Base-by-base conservation (phyloP, 2,113 vertebrate species). In the Protomyctophum bolini region DNA sequence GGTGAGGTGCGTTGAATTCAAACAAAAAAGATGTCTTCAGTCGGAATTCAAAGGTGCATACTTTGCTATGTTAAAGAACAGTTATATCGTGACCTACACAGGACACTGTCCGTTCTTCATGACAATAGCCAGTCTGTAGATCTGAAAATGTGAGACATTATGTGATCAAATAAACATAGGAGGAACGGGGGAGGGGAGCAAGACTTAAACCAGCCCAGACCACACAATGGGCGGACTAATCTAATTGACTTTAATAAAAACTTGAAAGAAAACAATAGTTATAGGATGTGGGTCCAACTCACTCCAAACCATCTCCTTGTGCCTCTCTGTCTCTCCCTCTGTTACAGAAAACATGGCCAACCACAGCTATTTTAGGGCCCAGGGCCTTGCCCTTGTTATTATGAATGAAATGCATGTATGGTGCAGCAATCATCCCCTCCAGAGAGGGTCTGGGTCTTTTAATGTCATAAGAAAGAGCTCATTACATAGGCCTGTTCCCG, bases 391-490 rank as follows among this genome's bases (percentile, higher is more conserved):
- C 63, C 79, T 75, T 83, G 81, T 81, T 68, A 76, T 83, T 68
- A 76, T 83, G 78, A 84, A 80, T 80, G 76, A 82, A 72, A 85
- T 46, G 68, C 68, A 82, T 87, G 80, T 67, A 84, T 84, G 78
- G 82, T 82, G 87, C 81, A 83, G 91, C 76, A 81, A 87, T 89
- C 77, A 87, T 74, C 73, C 75, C 69, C 63, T 73, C 14, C 69
- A 41, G 60, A 52, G 63, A 73, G 49, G 50, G 74, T 51, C 63
- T 51, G 75, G 63, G 58, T 70, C 51, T 86, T 81, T 86, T 86
- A 89, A 78, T 85, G 63, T 52, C 72, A 62, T 72, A 66, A 82
- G 55, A 85, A 81, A 73, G 72, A 77, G 63, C 77, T 82, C 69
- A 76, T 88, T 79, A 78, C 85, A 76, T 51, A 9, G 73, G 67